A percentile compares a stretch with the other conserved stretches of the same genome.
phyloP scores from a whole-genome alignment of 2,797 vertebrate genomes.

The Platalea minor region DNA sequence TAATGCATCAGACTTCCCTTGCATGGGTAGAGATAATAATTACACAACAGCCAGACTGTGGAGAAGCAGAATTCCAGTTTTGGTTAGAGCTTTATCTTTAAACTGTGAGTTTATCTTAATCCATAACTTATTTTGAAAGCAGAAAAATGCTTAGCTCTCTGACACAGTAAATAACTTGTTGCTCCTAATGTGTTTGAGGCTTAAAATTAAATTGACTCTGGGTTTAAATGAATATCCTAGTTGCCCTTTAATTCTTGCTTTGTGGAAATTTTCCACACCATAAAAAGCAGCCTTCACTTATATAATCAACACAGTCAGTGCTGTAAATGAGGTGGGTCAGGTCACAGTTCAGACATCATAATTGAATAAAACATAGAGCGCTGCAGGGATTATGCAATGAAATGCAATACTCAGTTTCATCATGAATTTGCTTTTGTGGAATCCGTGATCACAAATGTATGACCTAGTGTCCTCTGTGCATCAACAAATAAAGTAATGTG shows the following conservation, averaged over 20 bases:
- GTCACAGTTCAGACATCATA: neutral
- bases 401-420: neutral
- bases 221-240: neutral
- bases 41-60: neutral
- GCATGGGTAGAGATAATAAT: neutral
- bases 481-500: neutral
- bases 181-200: neutral
- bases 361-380: neutral
- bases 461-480: neutral
- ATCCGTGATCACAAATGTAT: neutral
- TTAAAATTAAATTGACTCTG: neutral
- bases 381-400: neutral
- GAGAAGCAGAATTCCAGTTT: neutral
- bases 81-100: neutral
- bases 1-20: neutral
- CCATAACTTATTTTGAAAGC: neutral
- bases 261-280: neutral
- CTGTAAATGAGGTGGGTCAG: neutral
- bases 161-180: neutral
- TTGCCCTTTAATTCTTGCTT: neutral
- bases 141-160: neutral
- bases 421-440: neutral
- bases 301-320: neutral
- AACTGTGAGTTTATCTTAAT: neutral
- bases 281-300: neutral